phyloP scores from a whole-genome alignment of 2,113 vertebrate genomes.

The Falcunculus frontatus region DNA sequence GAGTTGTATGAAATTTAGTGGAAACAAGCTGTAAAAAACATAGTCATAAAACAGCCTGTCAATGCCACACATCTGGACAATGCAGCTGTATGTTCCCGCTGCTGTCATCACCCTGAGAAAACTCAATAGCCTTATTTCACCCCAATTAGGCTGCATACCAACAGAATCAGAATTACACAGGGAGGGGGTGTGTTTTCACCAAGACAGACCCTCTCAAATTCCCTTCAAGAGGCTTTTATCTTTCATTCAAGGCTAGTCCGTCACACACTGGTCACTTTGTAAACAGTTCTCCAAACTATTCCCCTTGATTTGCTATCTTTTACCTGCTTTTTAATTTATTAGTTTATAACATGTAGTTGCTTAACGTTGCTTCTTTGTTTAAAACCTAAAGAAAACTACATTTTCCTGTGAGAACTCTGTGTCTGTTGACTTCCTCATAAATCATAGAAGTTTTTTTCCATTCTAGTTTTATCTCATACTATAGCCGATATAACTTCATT shows the following conservation, averaged over 20 bases:
- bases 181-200: not conserved
- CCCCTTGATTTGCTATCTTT: not conserved
- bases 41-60: slow-evolving; percentile 77
- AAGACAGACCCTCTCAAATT: not conserved
- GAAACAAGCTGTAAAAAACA: slow-evolving; percentile 82
- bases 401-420: not conserved
- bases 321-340: not conserved
- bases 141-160: slow-evolving; percentile 77
- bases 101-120: slow-evolving; percentile 77
- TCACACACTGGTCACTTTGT: not conserved
- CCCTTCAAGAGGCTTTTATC: slow-evolving; percentile 54
- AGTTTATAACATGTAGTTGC: not conserved
- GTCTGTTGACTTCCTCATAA: not conserved
- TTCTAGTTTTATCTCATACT: not conserved
- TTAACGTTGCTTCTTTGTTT: not conserved
- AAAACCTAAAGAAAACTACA: not conserved
- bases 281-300: not conserved
- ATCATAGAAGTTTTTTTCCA: not conserved
- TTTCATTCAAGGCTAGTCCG: slow-evolving; percentile 10
- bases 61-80: slow-evolving; percentile 80
- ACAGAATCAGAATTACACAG: slow-evolving; percentile 41
- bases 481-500: not conserved
- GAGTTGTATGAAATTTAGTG: slow-evolving; percentile 79
- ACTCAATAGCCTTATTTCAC: slow-evolving; percentile 79
- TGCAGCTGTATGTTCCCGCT: slow-evolving; percentile 75